Evolutionary conservation across 2,113 vertebrate species (phyloP).

Genomic region (Acinonyx jubatus): DNA sequence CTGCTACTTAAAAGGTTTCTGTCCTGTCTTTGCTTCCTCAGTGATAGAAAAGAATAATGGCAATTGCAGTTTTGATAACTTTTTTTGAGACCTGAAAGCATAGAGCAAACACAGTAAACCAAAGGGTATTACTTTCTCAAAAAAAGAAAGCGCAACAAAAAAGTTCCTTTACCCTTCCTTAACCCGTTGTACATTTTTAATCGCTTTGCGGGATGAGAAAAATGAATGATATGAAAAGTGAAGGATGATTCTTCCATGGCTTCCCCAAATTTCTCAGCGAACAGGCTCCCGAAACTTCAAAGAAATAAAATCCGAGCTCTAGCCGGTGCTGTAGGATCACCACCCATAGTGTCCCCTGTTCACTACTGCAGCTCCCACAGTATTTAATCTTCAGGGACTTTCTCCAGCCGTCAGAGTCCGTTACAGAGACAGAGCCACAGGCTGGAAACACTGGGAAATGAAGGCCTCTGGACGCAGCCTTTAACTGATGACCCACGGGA

Average conservation of each 20-base stretch:
- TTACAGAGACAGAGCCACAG: background rate
- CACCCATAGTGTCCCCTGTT: background rate
- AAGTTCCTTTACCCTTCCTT: background rate
- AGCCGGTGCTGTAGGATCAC: background rate
- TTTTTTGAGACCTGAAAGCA: constrained; percentile 1
- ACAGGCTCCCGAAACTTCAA: background rate
- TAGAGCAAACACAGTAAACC: background rate
- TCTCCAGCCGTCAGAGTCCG: background rate
- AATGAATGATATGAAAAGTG: background rate
- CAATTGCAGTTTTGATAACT: background rate
- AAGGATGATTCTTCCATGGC: background rate
- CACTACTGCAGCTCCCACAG: background rate
- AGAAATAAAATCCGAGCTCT: background rate
- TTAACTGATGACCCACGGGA: background rate
- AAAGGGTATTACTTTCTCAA: background rate
- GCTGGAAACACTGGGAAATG: background rate
- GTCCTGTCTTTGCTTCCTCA: background rate
- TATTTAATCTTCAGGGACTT: background rate
- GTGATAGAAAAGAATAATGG: background rate
- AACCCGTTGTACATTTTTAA: background rate
- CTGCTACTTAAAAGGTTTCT: background rate
- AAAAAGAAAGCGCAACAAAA: background rate
- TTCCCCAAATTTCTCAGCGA: background rate
- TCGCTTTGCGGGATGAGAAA: background rate
- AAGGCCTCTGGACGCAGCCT: background rate